Base-by-base conservation (phyloP, 2,113 vertebrate genomes). In the Dinomys branickii region DNA sequence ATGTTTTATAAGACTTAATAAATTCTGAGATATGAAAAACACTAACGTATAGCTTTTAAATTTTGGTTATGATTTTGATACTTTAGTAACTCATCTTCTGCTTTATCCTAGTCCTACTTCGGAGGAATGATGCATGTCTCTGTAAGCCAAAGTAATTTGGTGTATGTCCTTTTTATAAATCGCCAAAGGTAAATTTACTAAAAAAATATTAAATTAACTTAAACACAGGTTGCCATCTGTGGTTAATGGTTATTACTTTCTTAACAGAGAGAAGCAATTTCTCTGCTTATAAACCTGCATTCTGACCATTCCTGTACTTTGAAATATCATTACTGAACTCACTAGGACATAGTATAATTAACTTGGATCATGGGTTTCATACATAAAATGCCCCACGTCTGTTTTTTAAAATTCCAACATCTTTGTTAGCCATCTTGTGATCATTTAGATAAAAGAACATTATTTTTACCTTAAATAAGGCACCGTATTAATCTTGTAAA, bases 1-100 rank as follows among this genome's bases (percentile, higher is more conserved):
- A 81, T 13, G 24, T 81, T 86, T 91, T 77, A 52, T 30, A 83
- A 65, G 26, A 47, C 30, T 82, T 87, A 86, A 35, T 81, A 87
- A 96, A 58, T 24, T 77, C 56, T 65, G 95, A 97, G 94, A 56
- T 77, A 93, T 87, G 28, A 95, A 90, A 86, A 89, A 83, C 17
- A 86, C 11, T 16, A 92, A 97, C 8, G 41, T 41, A 71, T 26
- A 89, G 12, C 35, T 88, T 92, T 93, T 78, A 95, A 83, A 89
- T 65, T 90, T 61, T 93, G n/a, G 30, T 95, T 88, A 52, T 50
- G 82, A 88, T 52, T 35, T 84, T 90, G 52, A 56, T 28, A 91
- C 58, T 69, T 95, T 75, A 95, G 35, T 30, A 28, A 83, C 52
- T 61, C 44, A 84, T 44, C 7, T 88, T 33, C 2, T 87, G 83